These are phyloP conservation scores for Cerastis rubricosa DNA, from an alignment of 2,888 invertebrate genomes.

Conservation along the genomic window DNA sequence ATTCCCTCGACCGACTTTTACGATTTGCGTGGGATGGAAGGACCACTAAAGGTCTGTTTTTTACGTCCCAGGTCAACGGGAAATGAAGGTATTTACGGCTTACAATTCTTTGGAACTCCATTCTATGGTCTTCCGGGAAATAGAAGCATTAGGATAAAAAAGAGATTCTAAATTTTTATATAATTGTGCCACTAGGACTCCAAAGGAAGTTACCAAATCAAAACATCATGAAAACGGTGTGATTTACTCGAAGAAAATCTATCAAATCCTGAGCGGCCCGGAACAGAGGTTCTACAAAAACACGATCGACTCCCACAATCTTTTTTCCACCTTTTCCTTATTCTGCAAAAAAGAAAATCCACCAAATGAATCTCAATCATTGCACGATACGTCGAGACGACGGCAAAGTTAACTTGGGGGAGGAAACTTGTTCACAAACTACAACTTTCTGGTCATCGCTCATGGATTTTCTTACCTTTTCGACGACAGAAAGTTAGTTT, in stretches of 20 bases:
- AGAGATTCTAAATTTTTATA: background rate
- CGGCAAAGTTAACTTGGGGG: conserved; percentile 30
- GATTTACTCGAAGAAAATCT: background rate
- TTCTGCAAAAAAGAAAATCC: conserved; percentile 53
- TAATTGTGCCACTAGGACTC: background rate
- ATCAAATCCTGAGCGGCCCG: conserved; percentile 1
- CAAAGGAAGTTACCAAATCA: background rate
- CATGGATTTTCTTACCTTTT: conserved; percentile 42
- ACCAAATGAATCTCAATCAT: conserved; percentile 61
- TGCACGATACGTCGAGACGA: conserved; percentile 45
- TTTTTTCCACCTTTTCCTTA: conserved; percentile 49
- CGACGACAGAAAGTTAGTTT: conserved; percentile 15
- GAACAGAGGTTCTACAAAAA: conserved; percentile 33
- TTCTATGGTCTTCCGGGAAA: conserved; percentile 15
- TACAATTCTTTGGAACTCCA: conserved; percentile 28
- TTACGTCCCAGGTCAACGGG: conserved; percentile 46
- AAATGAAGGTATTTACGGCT: conserved; percentile 45
- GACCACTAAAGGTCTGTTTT: conserved; percentile 33
- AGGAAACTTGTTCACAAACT: conserved; percentile 49
- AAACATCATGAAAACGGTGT: background rate
- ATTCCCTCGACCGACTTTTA: conserved; percentile 53
- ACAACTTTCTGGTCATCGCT: conserved; percentile 49
- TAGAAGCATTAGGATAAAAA: background rate
- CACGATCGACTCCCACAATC: conserved; percentile 11
- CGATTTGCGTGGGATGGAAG: conserved; percentile 43